Evolutionary conservation across 2,888 invertebrate species (phyloP), one percentile per base, ranked within the genome.

Genomic region (Ischnura elegans): DNA sequence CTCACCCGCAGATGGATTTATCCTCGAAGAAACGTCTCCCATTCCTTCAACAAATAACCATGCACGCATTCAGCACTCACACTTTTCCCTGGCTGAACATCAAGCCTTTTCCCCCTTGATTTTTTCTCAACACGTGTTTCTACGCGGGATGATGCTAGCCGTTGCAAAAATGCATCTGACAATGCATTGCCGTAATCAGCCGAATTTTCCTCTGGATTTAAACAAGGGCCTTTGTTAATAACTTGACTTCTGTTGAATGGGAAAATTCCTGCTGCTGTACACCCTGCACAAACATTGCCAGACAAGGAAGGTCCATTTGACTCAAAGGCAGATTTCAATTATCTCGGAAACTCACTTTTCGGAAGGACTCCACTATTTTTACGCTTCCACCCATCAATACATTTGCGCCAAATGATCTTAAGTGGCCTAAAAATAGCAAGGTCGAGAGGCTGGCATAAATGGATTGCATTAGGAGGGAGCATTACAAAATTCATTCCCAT

Each of bases 371-470:
- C 3, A 10, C n/a, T 4, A 61, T 61, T 21, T 61, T 61, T 61
- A 95, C 87, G 94, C 95, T 95, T 93, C 95, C 94, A n/a, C 95
- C 95, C 93, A 95, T 94, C 25, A 95, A 19, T 19, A 95, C 94
- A 93, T 94, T 95, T 76, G 46, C 93, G 90, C 16, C 95, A 95
- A 29, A 25, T 21, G 4, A 66, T 66, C 66, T 66, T 29, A 29
- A 66, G 66, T 29, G 66, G 66, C 29, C 66, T 66, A 90, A 93
- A 46, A 87, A 36, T n/a, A 13, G 43, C 93, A 8, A 61, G 87
- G 87, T 93, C 93, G 13, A 93, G 46, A 2, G 93, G 87, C 87
- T 93, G 93, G 51, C 93, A 93, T 42, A 55, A 51, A 51, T 87
- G 42, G n/a, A 61, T 93, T 13, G n/a, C 0, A 66, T 93, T n/a